These are phyloP conservation scores for Nysson spinosus DNA, from an alignment of 2,888 invertebrate genomes.

Conservation along the genomic window DNA sequence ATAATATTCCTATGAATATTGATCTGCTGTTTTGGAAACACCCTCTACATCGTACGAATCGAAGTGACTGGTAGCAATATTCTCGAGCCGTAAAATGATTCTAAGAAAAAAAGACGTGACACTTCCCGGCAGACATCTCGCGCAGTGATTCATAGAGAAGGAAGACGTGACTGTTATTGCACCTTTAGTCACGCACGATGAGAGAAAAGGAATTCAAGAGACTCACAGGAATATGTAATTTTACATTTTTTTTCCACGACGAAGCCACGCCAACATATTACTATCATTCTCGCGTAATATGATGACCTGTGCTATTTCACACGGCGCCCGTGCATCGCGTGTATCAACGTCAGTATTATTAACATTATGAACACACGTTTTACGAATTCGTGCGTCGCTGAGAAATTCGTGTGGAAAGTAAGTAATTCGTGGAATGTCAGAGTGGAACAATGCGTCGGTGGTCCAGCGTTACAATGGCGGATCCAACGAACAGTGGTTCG, in stretches of 20 bases:
- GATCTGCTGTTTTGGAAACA: too few relatives aligned
- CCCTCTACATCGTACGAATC: neutral
- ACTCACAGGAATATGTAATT: slow-evolving; percentile 21
- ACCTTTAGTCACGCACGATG: slow-evolving; percentile 39
- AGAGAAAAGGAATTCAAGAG: slow-evolving; percentile 10
- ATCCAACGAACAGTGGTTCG: slow-evolving; percentile 7
- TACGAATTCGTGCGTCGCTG: too few relatives aligned
- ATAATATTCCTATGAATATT: too few relatives aligned
- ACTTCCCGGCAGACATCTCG: slow-evolving; percentile 6
- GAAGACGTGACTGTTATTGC: slow-evolving; percentile 26
- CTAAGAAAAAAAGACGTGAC: slow-evolving; percentile 23
- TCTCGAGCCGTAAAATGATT: slow-evolving; percentile 10
- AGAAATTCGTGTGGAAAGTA: too few relatives aligned
- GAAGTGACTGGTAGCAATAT: neutral
- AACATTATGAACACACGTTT: too few relatives aligned
- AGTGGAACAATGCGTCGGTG: too few relatives aligned
- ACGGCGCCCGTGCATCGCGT: too few relatives aligned
- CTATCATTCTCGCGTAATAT: too few relatives aligned
- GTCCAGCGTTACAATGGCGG: too few relatives aligned
- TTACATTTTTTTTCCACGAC: slow-evolving; percentile 13
- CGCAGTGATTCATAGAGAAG: slow-evolving; percentile 33
- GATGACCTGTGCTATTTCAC: too few relatives aligned
- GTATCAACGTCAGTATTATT: too few relatives aligned
- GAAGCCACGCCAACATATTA: neutral
- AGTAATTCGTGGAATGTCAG: too few relatives aligned